A percentile compares a stretch with the other conserved stretches of the same genome.
These are phyloP conservation scores for Drosophila setifemur DNA, from an alignment of 1,140 invertebrate species.

Conservation along the genomic window DNA sequence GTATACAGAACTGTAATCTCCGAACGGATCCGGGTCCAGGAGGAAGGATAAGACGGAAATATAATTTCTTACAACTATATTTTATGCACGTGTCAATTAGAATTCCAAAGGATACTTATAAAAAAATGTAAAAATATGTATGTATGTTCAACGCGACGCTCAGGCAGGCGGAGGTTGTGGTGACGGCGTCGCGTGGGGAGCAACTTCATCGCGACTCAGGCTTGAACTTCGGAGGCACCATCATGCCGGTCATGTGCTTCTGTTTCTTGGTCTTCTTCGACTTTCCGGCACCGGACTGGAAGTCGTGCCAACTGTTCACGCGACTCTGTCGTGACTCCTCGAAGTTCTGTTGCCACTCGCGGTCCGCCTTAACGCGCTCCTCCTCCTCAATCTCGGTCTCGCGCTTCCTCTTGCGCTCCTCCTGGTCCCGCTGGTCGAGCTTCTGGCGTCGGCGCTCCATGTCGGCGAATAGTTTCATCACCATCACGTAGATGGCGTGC, in stretches of 20 bases:
- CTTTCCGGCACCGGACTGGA: constrained; percentile 89
- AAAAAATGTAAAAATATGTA: constrained; percentile 67
- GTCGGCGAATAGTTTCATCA: constrained; percentile 99
- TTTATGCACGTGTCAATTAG: constrained; percentile 67
- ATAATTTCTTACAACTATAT: constrained; percentile 55
- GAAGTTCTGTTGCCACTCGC: constrained; percentile 99
- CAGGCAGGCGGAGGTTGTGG: constrained; percentile 6
- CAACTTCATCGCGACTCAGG: constrained; percentile 93
- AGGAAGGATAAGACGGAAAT: constrained; percentile 8
- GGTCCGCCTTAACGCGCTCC: constrained; percentile 93
- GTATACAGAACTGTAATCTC: constrained; percentile 87
- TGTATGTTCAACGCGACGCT: constrained; percentile 17
- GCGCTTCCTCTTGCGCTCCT: constrained; percentile 96
- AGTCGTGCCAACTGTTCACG: constrained; percentile 97
- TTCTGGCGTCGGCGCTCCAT: constrained; percentile 94
- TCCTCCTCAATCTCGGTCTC: constrained; percentile 97
- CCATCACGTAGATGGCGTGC: constrained; percentile 97
- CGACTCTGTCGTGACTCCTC: constrained; percentile 97
- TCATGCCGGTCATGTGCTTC: constrained; percentile 87
- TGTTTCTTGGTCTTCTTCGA: constrained; percentile 89
- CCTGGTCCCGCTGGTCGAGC: constrained; percentile 93
- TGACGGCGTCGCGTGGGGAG: constrained; percentile 7
- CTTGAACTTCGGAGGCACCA: constrained; percentile 97
- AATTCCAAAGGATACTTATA: constrained; percentile 68
- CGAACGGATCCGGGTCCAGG: neutral